Conservation (phyloP, 2,113 vertebrate genomes). For the Sinocyclocheilus maitianheensis region DNA sequence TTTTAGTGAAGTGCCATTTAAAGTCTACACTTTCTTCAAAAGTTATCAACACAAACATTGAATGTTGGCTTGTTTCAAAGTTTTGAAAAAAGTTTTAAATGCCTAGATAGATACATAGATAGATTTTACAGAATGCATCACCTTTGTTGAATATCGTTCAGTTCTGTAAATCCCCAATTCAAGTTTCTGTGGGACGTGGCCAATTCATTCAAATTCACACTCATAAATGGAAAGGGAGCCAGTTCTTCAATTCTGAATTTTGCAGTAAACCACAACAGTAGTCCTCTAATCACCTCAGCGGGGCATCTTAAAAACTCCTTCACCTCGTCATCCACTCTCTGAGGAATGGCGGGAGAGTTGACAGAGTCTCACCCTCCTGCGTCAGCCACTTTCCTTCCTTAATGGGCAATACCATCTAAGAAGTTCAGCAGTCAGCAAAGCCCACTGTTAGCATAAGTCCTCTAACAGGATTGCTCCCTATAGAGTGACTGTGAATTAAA, state of each 20-base stretch:
- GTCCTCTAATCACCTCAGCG: neutral
- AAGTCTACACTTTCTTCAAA: neutral
- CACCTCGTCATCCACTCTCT: neutral
- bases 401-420: conserved; percentile 26
- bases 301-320: conserved; percentile 9
- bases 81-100: no score
- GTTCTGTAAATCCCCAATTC: neutral
- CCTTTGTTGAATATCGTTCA: no score
- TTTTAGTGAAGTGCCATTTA: neutral
- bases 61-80: neutral
- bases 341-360: neutral
- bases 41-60: neutral
- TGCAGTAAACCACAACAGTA: neutral
- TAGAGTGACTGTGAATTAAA: conserved; percentile 45
- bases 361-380: neutral
- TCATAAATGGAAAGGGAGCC: neutral
- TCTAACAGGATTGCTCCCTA: conserved; percentile 51
- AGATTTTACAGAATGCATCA: no score
- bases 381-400: conserved; percentile 1
- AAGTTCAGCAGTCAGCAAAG: conserved; percentile 49
- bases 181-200: neutral
- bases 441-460: conserved; percentile 45
- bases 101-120: no score
- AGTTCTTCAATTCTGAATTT: neutral
- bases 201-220: neutral